These are phyloP conservation scores for Oncorhynchus nerka DNA, from an alignment of 2,113 vertebrate species.

Conservation along the genomic window DNA sequence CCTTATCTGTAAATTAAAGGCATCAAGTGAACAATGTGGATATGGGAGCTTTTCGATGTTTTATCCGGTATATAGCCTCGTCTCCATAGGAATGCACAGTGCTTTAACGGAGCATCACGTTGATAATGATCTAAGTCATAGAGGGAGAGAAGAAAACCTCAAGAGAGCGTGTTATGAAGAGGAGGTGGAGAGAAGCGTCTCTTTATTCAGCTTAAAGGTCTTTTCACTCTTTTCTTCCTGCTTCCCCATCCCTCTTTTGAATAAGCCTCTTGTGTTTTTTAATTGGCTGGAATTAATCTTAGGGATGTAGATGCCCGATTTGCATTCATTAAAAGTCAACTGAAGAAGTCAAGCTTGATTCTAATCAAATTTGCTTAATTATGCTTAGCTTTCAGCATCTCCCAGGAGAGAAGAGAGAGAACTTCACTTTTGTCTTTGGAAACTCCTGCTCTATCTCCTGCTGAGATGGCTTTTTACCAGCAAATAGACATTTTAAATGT, in stretches of 20 bases:
- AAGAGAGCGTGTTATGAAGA: constrained; percentile 72
- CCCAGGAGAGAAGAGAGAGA: constrained; percentile 65
- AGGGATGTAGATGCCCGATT: constrained; percentile 99
- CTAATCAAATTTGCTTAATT: constrained; percentile 82
- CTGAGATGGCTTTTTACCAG: constrained; percentile 75
- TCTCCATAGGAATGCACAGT: constrained; percentile 72
- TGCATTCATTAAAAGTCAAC: constrained; percentile 99
- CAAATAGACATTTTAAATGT: constrained; percentile 74
- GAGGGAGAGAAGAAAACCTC: constrained; percentile 63
- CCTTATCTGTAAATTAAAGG: too few relatives aligned
- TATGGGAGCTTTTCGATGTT: not conserved
- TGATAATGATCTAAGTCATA: constrained; percentile 71
- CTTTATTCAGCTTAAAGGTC: constrained; percentile 67
- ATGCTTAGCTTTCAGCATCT: constrained; percentile 79
- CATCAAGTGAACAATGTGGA: too few relatives aligned
- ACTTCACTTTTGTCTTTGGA: constrained; percentile 76
- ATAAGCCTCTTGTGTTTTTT: constrained; percentile 88
- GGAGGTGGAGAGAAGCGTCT: constrained; percentile 36
- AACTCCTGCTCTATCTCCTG: constrained; percentile 58
- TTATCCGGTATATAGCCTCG: constrained; percentile 36
- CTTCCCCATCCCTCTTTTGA: constrained; percentile 43
- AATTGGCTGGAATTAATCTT: constrained; percentile 99
- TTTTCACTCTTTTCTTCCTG: constrained; percentile 54
- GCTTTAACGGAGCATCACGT: constrained; percentile 74
- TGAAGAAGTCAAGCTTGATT: constrained; percentile 80